Percentiles rank a stretch among this genome's conserved stretches.
These are phyloP conservation scores for Siderastrea siderea DNA, from an alignment of 92 coral and sea anemone genomes.

Conservation along the genomic window DNA sequence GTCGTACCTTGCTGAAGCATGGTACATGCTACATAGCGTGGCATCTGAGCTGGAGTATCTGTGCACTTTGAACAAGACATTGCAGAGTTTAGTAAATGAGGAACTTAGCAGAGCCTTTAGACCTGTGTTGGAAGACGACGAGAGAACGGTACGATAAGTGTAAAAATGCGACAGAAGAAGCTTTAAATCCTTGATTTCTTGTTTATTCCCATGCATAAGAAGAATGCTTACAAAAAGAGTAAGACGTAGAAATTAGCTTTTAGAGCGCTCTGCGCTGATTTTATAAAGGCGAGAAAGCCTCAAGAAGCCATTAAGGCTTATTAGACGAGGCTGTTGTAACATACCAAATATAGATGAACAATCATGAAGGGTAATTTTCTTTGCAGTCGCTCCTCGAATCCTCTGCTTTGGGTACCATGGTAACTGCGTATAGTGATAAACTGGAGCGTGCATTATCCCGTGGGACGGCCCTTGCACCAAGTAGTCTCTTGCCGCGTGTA, in stretches of 20 bases:
- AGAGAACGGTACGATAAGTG: constrained; percentile 30
- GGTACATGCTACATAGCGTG: constrained; percentile 88
- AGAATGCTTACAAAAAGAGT: too few relatives aligned
- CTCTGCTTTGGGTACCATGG: constrained; percentile 72
- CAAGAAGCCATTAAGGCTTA: too few relatives aligned
- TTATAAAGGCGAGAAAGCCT: too few relatives aligned
- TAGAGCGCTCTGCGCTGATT: too few relatives aligned
- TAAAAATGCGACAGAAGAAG: neutral
- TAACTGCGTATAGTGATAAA: constrained; percentile 72
- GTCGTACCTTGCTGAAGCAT: constrained; percentile 68
- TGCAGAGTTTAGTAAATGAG: constrained; percentile 78
- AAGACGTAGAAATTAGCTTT: too few relatives aligned
- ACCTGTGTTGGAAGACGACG: constrained; percentile 72
- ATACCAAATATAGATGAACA: too few relatives aligned
- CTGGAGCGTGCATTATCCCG: constrained; percentile 68
- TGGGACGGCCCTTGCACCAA: constrained; percentile 75
- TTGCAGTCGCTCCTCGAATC: constrained; percentile 75
- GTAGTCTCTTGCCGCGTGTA: constrained; percentile 50
- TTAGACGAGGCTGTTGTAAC: too few relatives aligned
- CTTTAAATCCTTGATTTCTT: too few relatives aligned
- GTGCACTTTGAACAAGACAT: constrained; percentile 66
- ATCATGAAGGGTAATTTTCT: neutral
- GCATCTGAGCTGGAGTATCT: constrained; percentile 86
- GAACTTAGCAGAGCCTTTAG: constrained; percentile 86
- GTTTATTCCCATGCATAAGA: too few relatives aligned